Conservation (phyloP, 2,888 invertebrate genomes). For the Tortricodes alternella region DNA sequence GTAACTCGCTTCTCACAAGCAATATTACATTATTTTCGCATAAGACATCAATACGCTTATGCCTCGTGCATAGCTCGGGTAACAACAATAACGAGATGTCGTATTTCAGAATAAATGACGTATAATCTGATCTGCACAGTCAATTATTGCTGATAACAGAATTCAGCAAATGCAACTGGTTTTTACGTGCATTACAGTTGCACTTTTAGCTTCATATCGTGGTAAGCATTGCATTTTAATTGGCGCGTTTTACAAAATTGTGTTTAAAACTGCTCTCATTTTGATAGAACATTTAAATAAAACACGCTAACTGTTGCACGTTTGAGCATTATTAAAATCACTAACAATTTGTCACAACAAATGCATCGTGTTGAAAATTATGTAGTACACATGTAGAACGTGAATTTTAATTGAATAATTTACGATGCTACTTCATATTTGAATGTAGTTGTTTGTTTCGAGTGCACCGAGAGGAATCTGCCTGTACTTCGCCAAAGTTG, state of each 20-base stretch:
- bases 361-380: no score
- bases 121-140: background rate
- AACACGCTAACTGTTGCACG: no score
- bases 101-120: background rate
- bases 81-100: background rate
- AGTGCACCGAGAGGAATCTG: background rate
- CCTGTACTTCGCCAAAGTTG: background rate
- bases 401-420: background rate
- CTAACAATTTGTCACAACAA: no score
- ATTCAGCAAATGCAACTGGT: background rate
- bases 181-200: background rate
- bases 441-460: background rate
- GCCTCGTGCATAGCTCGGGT: background rate
- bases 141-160: background rate
- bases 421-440: background rate
- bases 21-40: slow-evolving; percentile 20
- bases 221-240: no score
- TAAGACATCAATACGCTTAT: background rate
- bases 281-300: no score
- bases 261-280: no score
- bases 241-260: no score
- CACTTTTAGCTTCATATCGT: background rate
- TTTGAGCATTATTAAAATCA: no score
- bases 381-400: background rate
- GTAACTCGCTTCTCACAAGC: slow-evolving; percentile 39